Percentiles rank a stretch among this genome's conserved stretches.
These are phyloP conservation scores for Megalops cyprinoides DNA, from an alignment of 2,797 vertebrate genomes.

Conservation along the genomic window DNA sequence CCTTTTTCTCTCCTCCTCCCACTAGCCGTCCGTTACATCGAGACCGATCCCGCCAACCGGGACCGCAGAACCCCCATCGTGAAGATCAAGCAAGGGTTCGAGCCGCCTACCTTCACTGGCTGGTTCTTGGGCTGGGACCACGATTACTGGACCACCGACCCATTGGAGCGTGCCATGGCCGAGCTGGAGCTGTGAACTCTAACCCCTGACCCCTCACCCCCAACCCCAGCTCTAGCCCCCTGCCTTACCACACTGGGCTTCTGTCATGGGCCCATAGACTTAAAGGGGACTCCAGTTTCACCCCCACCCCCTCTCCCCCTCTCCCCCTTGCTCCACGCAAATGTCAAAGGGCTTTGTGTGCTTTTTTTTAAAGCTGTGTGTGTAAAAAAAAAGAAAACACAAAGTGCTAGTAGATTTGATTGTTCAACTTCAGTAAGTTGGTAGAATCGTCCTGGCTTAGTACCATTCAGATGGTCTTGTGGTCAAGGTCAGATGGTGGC, in stretches of 20 bases:
- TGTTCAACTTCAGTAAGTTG: background rate
- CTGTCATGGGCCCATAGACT: slow-evolving; percentile 38
- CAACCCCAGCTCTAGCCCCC: slow-evolving; percentile 34
- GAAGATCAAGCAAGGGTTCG: slow-evolving; percentile 85
- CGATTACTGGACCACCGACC: slow-evolving; percentile 90
- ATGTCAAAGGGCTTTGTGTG: background rate
- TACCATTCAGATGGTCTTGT: background rate
- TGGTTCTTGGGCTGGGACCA: slow-evolving; percentile 98
- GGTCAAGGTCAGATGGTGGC: background rate
- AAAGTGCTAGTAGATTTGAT: background rate
- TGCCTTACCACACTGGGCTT: slow-evolving; percentile 47
- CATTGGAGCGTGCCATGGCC: slow-evolving; percentile 87
- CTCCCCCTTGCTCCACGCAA: background rate
- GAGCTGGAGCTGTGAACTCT: slow-evolving; percentile 79
- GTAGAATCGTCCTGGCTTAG: background rate
- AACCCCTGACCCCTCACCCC: background rate
- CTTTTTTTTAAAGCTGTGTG: background rate
- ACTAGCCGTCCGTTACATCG: slow-evolving; percentile 87
- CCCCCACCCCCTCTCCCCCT: background rate
- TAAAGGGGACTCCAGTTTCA: background rate
- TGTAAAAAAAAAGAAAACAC: background rate
- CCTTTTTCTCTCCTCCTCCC: slow-evolving; percentile 18
- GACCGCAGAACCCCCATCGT: slow-evolving; percentile 86
- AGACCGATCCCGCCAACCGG: slow-evolving; percentile 88
- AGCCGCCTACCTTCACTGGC: slow-evolving; percentile 93